Evolutionary conservation across 2,797 vertebrate species (phyloP), one percentile per base, ranked within the genome.

Genomic region (Poecilia picta): DNA sequence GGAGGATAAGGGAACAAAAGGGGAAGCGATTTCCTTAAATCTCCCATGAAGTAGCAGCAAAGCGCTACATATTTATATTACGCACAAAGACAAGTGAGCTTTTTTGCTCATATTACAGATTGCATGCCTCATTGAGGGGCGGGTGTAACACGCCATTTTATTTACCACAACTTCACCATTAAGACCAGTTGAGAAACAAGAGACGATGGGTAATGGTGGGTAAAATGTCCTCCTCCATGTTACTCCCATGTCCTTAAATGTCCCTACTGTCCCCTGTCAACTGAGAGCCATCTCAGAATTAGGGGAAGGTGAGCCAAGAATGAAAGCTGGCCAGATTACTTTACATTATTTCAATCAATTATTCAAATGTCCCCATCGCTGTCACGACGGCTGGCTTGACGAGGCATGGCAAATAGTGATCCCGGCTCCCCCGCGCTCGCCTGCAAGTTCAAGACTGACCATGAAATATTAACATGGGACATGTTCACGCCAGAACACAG

Each of bases 341-440:
- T 96, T 95, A 96, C 95, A 95, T 96, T 95, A 95, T 95, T 95
- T 95, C 91, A 94, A 96, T 96, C 90, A 95, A 96, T 96, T 95
- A 96, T 96, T 96, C 93, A 96, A 93, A 94, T 91, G 92, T 93
- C 89, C 94, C 93, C 88, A 86, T 88, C 91, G 92, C 89, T 83
- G 92, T 86, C 88, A 89, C 83, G 92, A 92, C 88, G 86, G 88
- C 93, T 75, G 68, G 68, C 43, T 94, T 91, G 89, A 93, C 78
- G 82, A 86, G 86, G 72, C 90, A 85, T 79, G 87, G 89, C 91
- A 88, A 89, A 91, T 87, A 93, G 91, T 91, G 93, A 91, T 90
- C 89, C 84, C 79, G 68, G 62, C 79, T 64, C 46, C 83, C 83
- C 80, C 75, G 62, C 43, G 59, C 83, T 74, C n/a, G 36, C 79